Conservation (phyloP, 2,888 invertebrate species). For the Parascotia fuliginaria region DNA sequence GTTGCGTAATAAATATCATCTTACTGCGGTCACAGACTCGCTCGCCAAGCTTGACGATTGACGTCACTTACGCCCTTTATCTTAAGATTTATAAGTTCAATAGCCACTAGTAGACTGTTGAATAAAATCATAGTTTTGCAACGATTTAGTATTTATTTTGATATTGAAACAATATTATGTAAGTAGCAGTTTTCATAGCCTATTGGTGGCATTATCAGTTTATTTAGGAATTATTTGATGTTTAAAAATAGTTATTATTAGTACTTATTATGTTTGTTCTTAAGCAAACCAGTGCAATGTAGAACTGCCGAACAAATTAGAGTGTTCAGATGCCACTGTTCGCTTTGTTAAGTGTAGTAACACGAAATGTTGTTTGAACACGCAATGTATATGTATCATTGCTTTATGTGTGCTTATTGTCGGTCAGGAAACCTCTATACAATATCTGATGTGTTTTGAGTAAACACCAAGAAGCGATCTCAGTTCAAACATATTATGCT, state of each 20-base stretch:
- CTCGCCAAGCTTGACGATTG: too few species aligned
- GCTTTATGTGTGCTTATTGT: constrained; percentile 7
- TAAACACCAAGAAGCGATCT: constrained; percentile 21
- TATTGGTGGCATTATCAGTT: constrained; percentile 19
- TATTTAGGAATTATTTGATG: neutral
- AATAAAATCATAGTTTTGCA: constrained; percentile 17
- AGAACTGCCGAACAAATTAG: constrained; percentile 19
- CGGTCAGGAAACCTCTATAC: too few species aligned
- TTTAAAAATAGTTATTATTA: constrained; percentile 11
- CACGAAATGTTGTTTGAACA: constrained; percentile 20
- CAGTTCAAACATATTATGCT: constrained; percentile 15
- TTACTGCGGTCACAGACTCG: too few species aligned
- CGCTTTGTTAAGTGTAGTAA: constrained; percentile 18
- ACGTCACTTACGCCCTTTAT: neutral
- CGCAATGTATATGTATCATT: constrained; percentile 19
- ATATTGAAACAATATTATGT: constrained; percentile 2
- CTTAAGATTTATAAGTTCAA: constrained; percentile 1
- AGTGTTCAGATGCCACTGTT: constrained; percentile 15
- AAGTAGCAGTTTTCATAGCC: constrained; percentile 22
- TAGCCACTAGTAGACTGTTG: constrained; percentile 19
- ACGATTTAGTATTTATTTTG: constrained; percentile 10
- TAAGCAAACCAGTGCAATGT: constrained; percentile 24
- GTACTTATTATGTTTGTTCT: constrained; percentile 29
- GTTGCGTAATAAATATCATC: too few species aligned
- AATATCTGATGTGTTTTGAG: constrained; percentile 20